Percentiles rank a stretch among this genome's conserved stretches.
Evolutionary conservation across 2,888 invertebrate species (phyloP).

Genomic region (Eubasilissa splendida): DNA sequence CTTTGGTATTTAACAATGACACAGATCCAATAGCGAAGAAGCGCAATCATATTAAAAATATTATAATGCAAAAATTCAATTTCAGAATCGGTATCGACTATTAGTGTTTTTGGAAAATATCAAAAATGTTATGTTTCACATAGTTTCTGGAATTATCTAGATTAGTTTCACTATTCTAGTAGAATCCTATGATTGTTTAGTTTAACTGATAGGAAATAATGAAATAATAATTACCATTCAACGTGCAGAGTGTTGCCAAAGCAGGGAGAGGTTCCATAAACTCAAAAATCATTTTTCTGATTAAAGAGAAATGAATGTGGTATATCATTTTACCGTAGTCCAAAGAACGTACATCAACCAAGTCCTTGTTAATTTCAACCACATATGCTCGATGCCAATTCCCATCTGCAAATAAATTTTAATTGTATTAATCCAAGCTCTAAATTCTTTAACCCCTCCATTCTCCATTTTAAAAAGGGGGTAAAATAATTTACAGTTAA

Average conservation of each 20-base stretch:
- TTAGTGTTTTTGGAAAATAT: background rate
- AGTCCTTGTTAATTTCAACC: background rate
- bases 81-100: no score
- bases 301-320: background rate
- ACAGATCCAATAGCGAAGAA: no score
- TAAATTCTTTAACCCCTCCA: background rate
- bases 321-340: background rate
- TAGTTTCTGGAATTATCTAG: background rate
- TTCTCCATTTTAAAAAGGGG: background rate
- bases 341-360: background rate
- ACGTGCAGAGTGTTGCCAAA: slow-evolving; percentile 1
- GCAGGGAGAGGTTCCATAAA: slow-evolving; percentile 7
- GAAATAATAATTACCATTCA: background rate
- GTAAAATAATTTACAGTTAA: background rate
- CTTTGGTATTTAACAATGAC: no score
- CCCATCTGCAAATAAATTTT: background rate
- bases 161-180: no score
- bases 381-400: slow-evolving; percentile 7
- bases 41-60: background rate
- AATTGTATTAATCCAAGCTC: background rate
- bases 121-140: background rate
- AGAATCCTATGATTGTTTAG: no score
- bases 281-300: slow-evolving; percentile 10
- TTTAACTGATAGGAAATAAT: no score
- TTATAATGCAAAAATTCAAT: background rate